Conservation (phyloP, 2,888 invertebrate genomes). For the Melitaea athalia region DNA sequence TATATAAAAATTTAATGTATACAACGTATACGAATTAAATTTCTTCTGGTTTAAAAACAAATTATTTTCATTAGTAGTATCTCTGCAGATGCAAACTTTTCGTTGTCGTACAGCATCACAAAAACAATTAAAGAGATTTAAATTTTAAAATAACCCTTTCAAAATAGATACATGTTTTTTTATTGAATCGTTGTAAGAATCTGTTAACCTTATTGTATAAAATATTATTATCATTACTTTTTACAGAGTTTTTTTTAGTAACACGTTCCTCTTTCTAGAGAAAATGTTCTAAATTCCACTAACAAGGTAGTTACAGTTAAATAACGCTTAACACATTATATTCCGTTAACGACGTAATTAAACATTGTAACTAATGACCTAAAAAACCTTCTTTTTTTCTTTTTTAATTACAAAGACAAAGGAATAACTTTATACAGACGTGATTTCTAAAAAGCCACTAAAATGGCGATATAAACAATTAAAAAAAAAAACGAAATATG, state of each 20-base stretch:
- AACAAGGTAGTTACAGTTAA: not conserved
- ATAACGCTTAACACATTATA: not conserved
- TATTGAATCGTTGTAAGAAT: not conserved
- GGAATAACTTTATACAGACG: constrained; percentile 1
- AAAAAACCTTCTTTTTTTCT: constrained; percentile 21
- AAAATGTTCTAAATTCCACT: not conserved
- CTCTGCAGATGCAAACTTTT: too few species aligned
- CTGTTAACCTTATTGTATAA: not conserved
- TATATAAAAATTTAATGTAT: too few species aligned
- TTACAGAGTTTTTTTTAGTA: not conserved
- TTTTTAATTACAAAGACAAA: constrained; percentile 22
- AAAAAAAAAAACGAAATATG: constrained; percentile 5
- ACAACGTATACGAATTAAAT: too few species aligned
- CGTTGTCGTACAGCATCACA: too few species aligned
- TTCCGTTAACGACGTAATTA: constrained; percentile 20
- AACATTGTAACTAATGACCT: constrained; percentile 10
- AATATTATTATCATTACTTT: not conserved
- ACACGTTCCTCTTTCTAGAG: not conserved
- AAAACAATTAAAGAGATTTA: too few species aligned
- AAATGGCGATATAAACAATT: constrained; percentile 6
- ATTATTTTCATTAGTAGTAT: too few species aligned
- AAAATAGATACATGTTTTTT: too few species aligned
- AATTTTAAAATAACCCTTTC: too few species aligned
- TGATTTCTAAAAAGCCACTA: constrained; percentile 11
- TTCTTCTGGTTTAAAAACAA: too few species aligned